Evolutionary conservation across 2,797 vertebrate species (phyloP).

Genomic region (Megalops cyprinoides): DNA sequence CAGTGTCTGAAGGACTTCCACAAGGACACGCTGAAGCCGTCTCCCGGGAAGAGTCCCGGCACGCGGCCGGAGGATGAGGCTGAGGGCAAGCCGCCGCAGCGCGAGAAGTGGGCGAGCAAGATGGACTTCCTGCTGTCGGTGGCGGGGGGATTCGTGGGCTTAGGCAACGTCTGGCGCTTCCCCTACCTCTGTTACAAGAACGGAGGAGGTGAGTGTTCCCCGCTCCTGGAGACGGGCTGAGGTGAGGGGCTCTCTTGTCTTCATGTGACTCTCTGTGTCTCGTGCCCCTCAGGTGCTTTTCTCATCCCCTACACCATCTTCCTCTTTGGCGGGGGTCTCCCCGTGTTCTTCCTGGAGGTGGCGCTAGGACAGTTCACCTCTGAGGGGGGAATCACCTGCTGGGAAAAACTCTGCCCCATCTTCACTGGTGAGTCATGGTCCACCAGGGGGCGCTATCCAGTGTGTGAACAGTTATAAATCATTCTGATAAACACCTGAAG

Average conservation of each 20-base stretch:
- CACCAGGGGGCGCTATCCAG: conserved; percentile 42
- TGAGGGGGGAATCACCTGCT: conserved; percentile 97
- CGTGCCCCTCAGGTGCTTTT: conserved; percentile 88
- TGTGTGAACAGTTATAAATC: too few relatives aligned
- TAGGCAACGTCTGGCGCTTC: conserved; percentile 98
- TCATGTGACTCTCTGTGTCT: not conserved
- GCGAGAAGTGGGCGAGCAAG: conserved; percentile 98
- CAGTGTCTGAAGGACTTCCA: conserved; percentile 98
- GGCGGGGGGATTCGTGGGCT: conserved; percentile 94
- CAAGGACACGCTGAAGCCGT: conserved; percentile 97
- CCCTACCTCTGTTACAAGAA: conserved; percentile 99
- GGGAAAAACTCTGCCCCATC: conserved; percentile 97
- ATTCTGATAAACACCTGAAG: too few relatives aligned
- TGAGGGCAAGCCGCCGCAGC: conserved; percentile 90
- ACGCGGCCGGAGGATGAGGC: conserved; percentile 95
- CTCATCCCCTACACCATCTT: conserved; percentile 99
- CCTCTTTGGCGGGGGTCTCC: conserved; percentile 96
- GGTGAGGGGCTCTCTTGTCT: not conserved
- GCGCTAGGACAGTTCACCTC: conserved; percentile 96
- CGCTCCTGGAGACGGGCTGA: too few relatives aligned
- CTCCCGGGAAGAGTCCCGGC: conserved; percentile 94
- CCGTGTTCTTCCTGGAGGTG: conserved; percentile 98
- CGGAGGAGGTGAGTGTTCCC: conserved; percentile 86
- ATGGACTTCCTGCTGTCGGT: conserved; percentile 97
- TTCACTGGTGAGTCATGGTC: conserved; percentile 81